These are phyloP conservation scores for Agonum fuliginosum DNA, from an alignment of 2,888 invertebrate genomes.

Conservation along the genomic window DNA sequence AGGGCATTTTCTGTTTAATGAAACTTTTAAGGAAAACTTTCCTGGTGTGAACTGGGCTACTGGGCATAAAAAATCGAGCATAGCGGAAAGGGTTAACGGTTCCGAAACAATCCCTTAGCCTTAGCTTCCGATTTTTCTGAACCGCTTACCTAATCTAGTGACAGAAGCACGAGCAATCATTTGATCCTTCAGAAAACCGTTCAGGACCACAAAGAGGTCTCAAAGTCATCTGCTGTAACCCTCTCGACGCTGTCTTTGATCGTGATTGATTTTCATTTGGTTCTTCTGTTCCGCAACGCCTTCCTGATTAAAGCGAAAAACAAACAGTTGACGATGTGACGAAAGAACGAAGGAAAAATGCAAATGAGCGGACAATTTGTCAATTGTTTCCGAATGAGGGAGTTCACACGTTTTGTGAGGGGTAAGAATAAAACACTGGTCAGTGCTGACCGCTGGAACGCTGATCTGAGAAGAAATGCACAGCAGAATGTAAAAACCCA, in stretches of 20 bases:
- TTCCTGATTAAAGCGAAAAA: too few species aligned
- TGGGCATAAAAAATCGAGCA: neutral
- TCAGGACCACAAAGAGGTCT: neutral
- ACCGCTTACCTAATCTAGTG: neutral
- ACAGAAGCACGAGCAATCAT: neutral
- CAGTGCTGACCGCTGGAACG: too few species aligned
- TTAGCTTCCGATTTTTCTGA: neutral
- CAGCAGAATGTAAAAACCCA: too few species aligned
- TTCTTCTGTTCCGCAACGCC: too few species aligned
- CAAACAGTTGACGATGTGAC: too few species aligned
- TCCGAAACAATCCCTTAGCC: neutral
- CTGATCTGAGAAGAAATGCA: too few species aligned
- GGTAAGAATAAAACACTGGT: too few species aligned
- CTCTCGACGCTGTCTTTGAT: neutral
- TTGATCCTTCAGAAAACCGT: neutral
- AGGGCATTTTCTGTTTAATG: too few species aligned
- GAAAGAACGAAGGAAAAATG: neutral
- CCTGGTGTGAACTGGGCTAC: too few species aligned
- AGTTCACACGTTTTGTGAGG: neutral
- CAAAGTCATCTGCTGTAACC: neutral
- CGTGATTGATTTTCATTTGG: neutral
- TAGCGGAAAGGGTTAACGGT: neutral
- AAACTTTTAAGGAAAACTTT: too few species aligned
- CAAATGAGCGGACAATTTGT: neutral
- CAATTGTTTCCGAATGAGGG: neutral